Base-by-base conservation (phyloP, 2,888 invertebrate genomes). In the Polymixis lichenea region DNA sequence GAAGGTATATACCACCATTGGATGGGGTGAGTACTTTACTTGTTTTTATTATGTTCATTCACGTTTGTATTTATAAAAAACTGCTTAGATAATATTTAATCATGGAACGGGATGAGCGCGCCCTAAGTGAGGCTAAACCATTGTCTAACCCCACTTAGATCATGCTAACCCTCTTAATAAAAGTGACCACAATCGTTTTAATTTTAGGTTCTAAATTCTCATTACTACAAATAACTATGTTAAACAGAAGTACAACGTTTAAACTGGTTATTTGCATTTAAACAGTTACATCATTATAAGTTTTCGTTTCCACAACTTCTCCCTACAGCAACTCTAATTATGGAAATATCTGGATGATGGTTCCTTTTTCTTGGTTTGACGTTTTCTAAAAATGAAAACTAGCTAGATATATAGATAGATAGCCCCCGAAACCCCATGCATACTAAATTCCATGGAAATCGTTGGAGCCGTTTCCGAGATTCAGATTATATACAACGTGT, bases 1-100 rank as follows among this genome's bases (percentile, higher is more conserved):
- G 78, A 97, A 98, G 91, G 97, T 98, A 46, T 99, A 98, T 92
- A 97, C 98, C 75, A 96, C 98, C 78, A 98, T 99, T 79, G 99
- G 99, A 83, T 99, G 98, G 98, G 98, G 99, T 99, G 95, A 98
- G 98, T 80, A 22, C n/a, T n/a, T 8, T 11, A 32, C 4, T 11
- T 2, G 17, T 9, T 38, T 62, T n/a, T 56, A n/a, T 15, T 25
- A 56, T 60, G 19, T 13, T 32, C 15, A 22, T 19, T 53, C 22
- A 22, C 11, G n/a, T 56, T 2, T 53, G 7, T 22, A 53, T 53
- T 22, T 22, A 22, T 53, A 22, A 22, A 53, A 22, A 53, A 22
- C 17, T 7, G 19, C 19, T 19, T 51, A 19, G 8, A 3, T 51
- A 7, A 51, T 51, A 51, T 51, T 51, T 19, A 51, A 38, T 32